Conservation (phyloP, 2,888 invertebrate genomes). For the Tetanocera ferruginea region DNA sequence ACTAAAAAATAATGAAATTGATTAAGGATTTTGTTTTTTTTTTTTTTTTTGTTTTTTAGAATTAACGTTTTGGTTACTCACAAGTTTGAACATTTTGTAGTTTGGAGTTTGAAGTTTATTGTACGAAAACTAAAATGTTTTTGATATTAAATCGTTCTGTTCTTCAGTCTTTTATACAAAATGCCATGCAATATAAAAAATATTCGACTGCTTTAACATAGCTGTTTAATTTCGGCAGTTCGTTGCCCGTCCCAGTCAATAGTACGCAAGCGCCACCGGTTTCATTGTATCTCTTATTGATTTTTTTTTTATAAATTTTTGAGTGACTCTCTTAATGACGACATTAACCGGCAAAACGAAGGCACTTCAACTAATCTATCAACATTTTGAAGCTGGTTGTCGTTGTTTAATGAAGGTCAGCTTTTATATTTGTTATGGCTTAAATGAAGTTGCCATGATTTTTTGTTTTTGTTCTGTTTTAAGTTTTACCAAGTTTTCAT, state of each 20-base stretch:
- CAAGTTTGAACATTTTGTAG: slow-evolving; percentile 45
- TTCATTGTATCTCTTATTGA: background rate
- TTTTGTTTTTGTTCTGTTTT: background rate
- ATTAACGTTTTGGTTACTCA: slow-evolving; percentile 16
- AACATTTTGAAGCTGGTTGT: background rate
- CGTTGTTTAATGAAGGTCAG: slow-evolving; percentile 1
- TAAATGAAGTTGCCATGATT: background rate
- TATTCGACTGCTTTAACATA: no score
- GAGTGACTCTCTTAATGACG: background rate
- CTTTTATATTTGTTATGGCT: background rate
- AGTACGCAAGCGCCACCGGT: background rate
- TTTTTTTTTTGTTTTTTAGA: background rate
- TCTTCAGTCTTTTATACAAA: slow-evolving; percentile 44
- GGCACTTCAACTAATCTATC: background rate
- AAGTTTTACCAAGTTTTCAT: background rate
- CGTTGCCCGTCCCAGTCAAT: background rate
- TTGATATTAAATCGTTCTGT: slow-evolving; percentile 38
- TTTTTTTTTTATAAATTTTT: background rate
- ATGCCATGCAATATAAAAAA: no score
- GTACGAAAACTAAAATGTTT: slow-evolving; percentile 23
- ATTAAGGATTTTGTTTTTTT: slow-evolving; percentile 29
- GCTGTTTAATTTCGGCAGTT: background rate
- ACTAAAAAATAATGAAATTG: slow-evolving; percentile 33
- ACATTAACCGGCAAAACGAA: background rate
- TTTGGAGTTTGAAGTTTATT: slow-evolving; percentile 20